phyloP scores from a whole-genome alignment of 2,113 vertebrate genomes.

The Saccopteryx bilineata region DNA sequence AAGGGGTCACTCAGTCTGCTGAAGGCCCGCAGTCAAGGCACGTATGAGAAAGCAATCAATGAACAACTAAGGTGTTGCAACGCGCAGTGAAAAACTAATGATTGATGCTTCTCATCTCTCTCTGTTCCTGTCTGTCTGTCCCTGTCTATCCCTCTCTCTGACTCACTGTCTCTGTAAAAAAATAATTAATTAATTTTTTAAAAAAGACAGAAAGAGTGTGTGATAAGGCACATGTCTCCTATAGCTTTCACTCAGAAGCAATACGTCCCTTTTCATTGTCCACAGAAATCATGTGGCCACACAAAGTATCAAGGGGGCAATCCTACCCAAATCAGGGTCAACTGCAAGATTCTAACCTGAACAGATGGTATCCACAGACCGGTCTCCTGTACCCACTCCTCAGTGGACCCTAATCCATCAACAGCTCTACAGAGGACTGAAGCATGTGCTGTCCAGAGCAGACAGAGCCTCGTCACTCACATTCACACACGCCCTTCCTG shows the following conservation, averaged over 20 bases:
- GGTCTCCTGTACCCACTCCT: neutral
- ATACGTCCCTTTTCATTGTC: neutral
- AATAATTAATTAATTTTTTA: too few relatives aligned
- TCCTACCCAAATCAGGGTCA: neutral
- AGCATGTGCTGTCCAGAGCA: neutral
- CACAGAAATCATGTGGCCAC: neutral
- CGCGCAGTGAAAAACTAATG: too few relatives aligned
- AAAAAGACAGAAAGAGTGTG: neutral
- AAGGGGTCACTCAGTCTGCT: too few relatives aligned
- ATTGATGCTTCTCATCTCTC: too few relatives aligned
- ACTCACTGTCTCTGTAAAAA: too few relatives aligned
- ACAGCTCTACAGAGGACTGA: neutral
- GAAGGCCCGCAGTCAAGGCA: too few relatives aligned
- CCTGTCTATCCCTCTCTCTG: too few relatives aligned
- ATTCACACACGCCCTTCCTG: neutral
- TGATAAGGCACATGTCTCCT: neutral
- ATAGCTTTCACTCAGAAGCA: neutral
- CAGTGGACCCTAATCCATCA: neutral
- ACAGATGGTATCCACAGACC: fast-evolving
- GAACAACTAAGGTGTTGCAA: too few relatives aligned
- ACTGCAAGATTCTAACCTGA: neutral
- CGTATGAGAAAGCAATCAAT: too few relatives aligned
- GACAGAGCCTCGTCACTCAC: fast-evolving
- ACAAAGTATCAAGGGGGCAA: neutral
- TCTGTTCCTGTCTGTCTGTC: too few relatives aligned